phyloP scores from a whole-genome alignment of 2,888 invertebrate species.

The Epinotia nisella region DNA sequence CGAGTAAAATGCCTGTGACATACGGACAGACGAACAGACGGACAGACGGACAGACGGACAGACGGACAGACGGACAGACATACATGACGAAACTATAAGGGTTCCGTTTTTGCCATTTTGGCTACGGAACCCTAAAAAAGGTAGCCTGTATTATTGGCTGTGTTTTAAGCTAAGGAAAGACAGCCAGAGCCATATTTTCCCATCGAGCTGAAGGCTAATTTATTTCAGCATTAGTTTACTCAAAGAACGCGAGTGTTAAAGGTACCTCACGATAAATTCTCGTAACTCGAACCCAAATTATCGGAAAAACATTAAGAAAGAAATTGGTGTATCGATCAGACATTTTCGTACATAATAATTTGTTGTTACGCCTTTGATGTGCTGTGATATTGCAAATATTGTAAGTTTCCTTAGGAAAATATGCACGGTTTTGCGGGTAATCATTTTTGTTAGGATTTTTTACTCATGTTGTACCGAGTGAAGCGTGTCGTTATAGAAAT shows the following conservation, averaged over 20 bases:
- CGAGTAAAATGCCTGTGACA: too few species aligned
- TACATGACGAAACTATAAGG: too few species aligned
- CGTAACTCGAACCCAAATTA: conserved; percentile 39
- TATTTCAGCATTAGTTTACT: conserved; percentile 41
- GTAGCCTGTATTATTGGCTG: not conserved
- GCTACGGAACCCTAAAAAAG: too few species aligned
- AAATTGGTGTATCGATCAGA: conserved; percentile 43
- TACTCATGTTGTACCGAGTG: not conserved
- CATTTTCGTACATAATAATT: conserved; percentile 43
- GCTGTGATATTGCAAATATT: conserved; percentile 10
- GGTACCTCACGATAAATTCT: conserved; percentile 40
- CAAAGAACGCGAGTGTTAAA: conserved; percentile 35
- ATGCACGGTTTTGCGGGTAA: not conserved
- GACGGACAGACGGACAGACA: too few species aligned
- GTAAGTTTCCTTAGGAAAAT: not conserved
- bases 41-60: too few species aligned
- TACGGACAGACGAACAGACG: too few species aligned
- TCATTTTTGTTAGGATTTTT: not conserved
- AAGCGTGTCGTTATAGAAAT: too few species aligned
- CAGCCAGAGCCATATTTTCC: conserved; percentile 22
- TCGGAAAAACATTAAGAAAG: conserved; percentile 43
- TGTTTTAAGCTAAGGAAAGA: not conserved
- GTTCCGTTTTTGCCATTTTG: too few species aligned
- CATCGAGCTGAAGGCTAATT: conserved; percentile 31
- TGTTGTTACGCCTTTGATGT: conserved; percentile 23